Conservation (phyloP, 1,140 invertebrate genomes). For the Phymastichus coffea region DNA sequence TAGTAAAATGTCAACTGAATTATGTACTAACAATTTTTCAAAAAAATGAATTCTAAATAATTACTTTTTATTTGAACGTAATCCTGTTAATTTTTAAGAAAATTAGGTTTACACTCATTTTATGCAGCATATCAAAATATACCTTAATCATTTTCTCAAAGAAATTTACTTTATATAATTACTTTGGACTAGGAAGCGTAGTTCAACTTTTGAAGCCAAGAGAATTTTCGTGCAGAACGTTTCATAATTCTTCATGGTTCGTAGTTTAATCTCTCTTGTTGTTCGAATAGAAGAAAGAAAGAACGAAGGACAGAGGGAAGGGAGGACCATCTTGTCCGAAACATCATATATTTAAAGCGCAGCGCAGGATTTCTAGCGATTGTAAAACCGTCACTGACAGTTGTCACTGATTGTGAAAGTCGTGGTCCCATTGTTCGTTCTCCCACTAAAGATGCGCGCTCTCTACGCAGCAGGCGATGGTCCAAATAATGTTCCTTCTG, state of each 20-base stretch:
- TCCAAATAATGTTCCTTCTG: background rate
- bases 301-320: background rate
- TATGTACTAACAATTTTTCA: too few species aligned
- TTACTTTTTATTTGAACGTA: too few species aligned
- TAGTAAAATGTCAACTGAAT: too few species aligned
- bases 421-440: conserved; percentile 6
- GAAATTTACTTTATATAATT: too few species aligned
- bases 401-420: background rate
- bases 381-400: conserved; percentile 23
- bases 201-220: too few species aligned
- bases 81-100: too few species aligned
- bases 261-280: background rate
- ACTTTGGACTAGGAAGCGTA: too few species aligned
- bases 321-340: background rate
- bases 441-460: background rate
- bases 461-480: background rate
- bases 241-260: background rate
- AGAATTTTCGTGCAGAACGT: background rate
- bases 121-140: too few species aligned
- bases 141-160: too few species aligned
- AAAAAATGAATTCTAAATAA: too few species aligned
- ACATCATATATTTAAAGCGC: background rate
- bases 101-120: too few species aligned
- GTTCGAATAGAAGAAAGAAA: background rate
- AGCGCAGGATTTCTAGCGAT: conserved; percentile 19